Base-by-base conservation (phyloP, 2,888 invertebrate genomes). In the Cecidostiba fungosa region DNA sequence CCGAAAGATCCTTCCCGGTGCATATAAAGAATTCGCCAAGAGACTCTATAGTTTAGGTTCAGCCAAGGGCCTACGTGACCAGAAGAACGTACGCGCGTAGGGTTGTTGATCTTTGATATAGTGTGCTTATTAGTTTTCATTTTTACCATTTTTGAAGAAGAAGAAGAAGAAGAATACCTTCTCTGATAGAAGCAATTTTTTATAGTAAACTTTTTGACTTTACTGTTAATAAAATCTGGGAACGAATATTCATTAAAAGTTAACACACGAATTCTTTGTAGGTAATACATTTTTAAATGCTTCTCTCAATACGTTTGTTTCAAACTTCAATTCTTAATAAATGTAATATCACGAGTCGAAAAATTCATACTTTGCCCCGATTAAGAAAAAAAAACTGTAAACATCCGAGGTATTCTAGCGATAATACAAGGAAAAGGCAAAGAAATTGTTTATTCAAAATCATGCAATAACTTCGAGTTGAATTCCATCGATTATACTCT, bases 21-120 rank as follows among this genome's bases (percentile, higher is more conserved):
- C 12, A 5, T 4, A 16, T 8, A 23, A 59, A 23, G 10, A 23
- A 23, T 59, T n/a, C 59, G 59, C 59, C 19, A 54, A n/a, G n/a
- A 54, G 6, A 10, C 19, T 54, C 43, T 43, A 54, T n/a, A 54
- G n/a, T 54, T 54, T 54, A n/a, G 54, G 54, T 12, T 43, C 54
- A 14, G 14, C 50, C 32, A 69, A 69, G 69, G 70, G 70, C 29
- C 70, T 70, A 70, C 70, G 70, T 70, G 70, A 70, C 70, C 29
- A 29, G 16, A 70, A 5, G 5, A 70, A 70, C 70, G 70, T 70
- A 36, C 70, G 32, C 66, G 3, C 14, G n/a, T 16, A 54, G 54
- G 43, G 12, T 12, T 12, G 12, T 43, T 43, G 43, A 43, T 12
- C 43, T 16, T 19, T 4, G 50, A 16, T 50, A 19, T 19, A 19